Evolutionary conservation across 2,888 invertebrate genomes (phyloP), one percentile per base, ranked within the genome.

Genomic region (Saturnia pavonia): DNA sequence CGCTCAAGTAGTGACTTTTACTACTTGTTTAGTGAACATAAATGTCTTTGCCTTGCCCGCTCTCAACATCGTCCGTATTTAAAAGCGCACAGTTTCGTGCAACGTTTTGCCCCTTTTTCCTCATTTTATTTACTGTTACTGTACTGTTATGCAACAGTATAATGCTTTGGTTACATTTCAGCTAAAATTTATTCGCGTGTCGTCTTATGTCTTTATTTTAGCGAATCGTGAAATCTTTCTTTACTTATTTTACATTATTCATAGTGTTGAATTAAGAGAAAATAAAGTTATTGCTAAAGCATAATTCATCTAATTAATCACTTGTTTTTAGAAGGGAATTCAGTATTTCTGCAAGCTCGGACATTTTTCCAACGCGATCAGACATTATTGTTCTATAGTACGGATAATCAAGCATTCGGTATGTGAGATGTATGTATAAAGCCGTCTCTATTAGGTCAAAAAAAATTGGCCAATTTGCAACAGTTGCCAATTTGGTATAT

Each of bases 11-110:
- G 92, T 93, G 94, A 94, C 94, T 94, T 94, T 94, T 94, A 94
- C 94, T 94, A 94, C 94, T 94, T 94, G 94, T 94, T 94, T 94
- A 94, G 94, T 93, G 94, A 92, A 94, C 94, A 94, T 94, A 94
- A 94, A 94, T 94, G 94, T 94, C 94, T 94, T 92, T 92, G 92
- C 92, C 90, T 93, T 92, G 85, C 92, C 90, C 92, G 90, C 88
- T 91, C 87, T 90, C 88, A 89, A 89, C 91, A 89, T 92, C 92
- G 89, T 85, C 90, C 92, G 92, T 93, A 94, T 94, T 94, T 93
- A 94, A 93, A 94, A 93, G 92, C 92, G 90, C 90, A 90, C 89
- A 89, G 91, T 93, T 91, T 92, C 91, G 91, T 91, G 90, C 88
- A 85, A 85, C 86, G 89, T 89, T 92, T 88, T 91, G 87, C 85